These are phyloP conservation scores for Helicoverpa zea DNA, from an alignment of 1,140 invertebrate genomes.

Conservation along the genomic window DNA sequence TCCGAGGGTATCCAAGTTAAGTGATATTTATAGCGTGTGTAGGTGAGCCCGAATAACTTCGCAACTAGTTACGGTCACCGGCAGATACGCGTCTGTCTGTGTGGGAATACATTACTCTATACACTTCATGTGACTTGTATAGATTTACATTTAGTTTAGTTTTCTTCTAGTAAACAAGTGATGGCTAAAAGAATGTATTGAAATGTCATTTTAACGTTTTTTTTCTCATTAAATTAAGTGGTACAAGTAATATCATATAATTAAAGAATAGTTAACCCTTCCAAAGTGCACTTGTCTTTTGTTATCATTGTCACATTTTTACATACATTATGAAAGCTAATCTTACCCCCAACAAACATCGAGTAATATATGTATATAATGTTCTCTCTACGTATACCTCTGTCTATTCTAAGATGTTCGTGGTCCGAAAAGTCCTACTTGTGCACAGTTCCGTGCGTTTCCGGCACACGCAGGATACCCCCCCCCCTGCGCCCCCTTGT, in stretches of 20 bases:
- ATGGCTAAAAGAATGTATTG: too few relatives aligned
- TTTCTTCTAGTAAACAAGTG: too few relatives aligned
- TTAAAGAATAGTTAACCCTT: too few relatives aligned
- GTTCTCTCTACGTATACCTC: background rate
- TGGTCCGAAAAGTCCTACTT: constrained; percentile 35
- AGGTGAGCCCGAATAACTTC: constrained; percentile 41
- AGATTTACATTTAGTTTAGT: too few relatives aligned
- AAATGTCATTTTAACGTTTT: too few relatives aligned
- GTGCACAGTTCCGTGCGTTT: constrained; percentile 46
- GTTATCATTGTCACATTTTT: too few relatives aligned
- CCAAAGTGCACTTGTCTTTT: too few relatives aligned
- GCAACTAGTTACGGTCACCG: constrained; percentile 30
- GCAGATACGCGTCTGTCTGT: background rate
- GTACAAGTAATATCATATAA: too few relatives aligned
- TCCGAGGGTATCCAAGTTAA: constrained; percentile 41
- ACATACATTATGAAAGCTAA: background rate
- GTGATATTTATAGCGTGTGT: constrained; percentile 51
- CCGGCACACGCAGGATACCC: constrained; percentile 38
- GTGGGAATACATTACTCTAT: background rate
- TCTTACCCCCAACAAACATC: background rate
- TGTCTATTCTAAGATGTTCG: constrained; percentile 34
- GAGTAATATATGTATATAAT: too few relatives aligned
- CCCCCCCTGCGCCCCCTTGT: background rate
- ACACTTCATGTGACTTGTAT: background rate
- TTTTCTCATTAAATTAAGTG: too few relatives aligned